These are phyloP conservation scores for Myxocyprinus asiaticus DNA, from an alignment of 2,113 vertebrate genomes.

Conservation along the genomic window DNA sequence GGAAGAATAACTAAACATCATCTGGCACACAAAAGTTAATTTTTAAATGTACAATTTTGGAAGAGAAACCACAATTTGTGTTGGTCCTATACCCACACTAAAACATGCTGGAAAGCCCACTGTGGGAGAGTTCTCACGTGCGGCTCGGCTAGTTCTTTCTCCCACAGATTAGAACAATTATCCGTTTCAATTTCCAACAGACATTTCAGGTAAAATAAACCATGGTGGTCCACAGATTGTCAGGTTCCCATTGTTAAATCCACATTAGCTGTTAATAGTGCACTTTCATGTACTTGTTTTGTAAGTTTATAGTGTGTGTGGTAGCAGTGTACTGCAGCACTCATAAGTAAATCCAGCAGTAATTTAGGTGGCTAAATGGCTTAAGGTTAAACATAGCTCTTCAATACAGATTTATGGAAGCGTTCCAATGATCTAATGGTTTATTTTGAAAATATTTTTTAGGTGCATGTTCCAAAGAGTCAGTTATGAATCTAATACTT, in stretches of 20 bases:
- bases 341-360: too few relatives aligned
- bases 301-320: too few relatives aligned
- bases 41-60: neutral
- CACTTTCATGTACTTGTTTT: too few relatives aligned
- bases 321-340: too few relatives aligned
- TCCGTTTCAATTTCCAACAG: constrained; percentile 60
- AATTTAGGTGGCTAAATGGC: too few relatives aligned
- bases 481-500: constrained; percentile 3
- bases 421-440: neutral
- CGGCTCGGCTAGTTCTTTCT: constrained; percentile 43
- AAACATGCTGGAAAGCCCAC: constrained; percentile 33
- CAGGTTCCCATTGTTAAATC: constrained; percentile 23
- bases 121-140: neutral
- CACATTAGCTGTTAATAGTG: neutral
- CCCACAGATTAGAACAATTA: constrained; percentile 67
- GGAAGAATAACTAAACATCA: neutral
- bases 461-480: constrained; percentile 2
- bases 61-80: neutral
- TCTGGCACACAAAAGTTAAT: neutral
- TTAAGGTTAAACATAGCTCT: neutral
- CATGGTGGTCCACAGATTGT: constrained; percentile 24
- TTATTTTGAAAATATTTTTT: constrained; percentile 12
- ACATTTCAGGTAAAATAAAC: constrained; percentile 63
- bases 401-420: neutral
- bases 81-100: neutral